Conservation (phyloP, 2,888 invertebrate genomes). For the Latrodectus elegans region DNA sequence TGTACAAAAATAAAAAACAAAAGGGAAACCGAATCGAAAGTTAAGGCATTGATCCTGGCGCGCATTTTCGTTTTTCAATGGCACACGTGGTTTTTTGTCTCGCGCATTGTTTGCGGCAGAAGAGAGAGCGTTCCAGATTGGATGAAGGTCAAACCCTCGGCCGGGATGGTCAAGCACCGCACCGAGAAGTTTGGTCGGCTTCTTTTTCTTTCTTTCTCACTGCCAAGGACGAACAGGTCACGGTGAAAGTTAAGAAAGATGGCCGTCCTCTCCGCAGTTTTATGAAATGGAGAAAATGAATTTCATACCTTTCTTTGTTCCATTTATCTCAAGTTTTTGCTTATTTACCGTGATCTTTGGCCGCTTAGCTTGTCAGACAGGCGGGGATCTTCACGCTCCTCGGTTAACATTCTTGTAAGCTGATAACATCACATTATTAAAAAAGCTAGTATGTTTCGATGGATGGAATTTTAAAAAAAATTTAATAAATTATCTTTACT, state of each 20-base stretch:
- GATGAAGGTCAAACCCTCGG: slow-evolving; percentile 59
- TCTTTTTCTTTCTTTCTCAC: slow-evolving; percentile 37
- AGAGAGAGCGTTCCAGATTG: slow-evolving; percentile 58
- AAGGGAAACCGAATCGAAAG: background rate
- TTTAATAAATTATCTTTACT: too few species aligned
- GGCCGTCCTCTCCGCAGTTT: slow-evolving; percentile 15
- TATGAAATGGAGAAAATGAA: slow-evolving; percentile 40
- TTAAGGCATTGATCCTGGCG: slow-evolving; percentile 26
- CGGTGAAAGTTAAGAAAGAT: slow-evolving; percentile 61
- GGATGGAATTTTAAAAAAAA: too few species aligned
- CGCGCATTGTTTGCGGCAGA: slow-evolving; percentile 45
- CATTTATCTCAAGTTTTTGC: slow-evolving; percentile 9
- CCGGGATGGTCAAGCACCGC: slow-evolving; percentile 64
- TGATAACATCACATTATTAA: too few species aligned
- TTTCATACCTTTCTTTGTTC: slow-evolving; percentile 6
- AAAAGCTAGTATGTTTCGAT: too few species aligned
- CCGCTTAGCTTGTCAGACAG: slow-evolving; percentile 24
- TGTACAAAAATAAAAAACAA: slow-evolving; percentile 36
- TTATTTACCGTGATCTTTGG: slow-evolving; percentile 44
- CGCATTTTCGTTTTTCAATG: background rate
- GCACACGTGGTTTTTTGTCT: slow-evolving; percentile 44
- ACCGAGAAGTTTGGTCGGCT: slow-evolving; percentile 39
- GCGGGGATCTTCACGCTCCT: background rate
- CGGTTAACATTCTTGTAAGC: too few species aligned
- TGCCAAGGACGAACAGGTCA: slow-evolving; percentile 68